These are phyloP conservation scores for Sinosuthora webbiana DNA, from an alignment of 2,113 vertebrate genomes.

Conservation along the genomic window DNA sequence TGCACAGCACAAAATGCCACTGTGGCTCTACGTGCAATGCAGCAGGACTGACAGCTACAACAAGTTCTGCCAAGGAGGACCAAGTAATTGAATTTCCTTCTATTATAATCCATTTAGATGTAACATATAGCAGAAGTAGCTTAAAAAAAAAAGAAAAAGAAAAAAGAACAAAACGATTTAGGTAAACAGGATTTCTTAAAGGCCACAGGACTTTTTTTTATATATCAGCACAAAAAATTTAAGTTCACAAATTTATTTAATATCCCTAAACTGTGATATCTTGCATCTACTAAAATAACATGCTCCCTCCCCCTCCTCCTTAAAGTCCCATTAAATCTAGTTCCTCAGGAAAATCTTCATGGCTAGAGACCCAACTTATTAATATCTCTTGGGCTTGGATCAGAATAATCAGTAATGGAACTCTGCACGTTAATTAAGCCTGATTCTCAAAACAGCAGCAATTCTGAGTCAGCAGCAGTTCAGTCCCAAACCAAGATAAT, in stretches of 20 bases:
- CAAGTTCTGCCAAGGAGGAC: slow-evolving; percentile 19
- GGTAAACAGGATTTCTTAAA: neutral
- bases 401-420: neutral
- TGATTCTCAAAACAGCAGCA: neutral
- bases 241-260: neutral
- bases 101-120: slow-evolving; percentile 53
- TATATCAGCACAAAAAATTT: neutral
- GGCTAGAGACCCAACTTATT: neutral
- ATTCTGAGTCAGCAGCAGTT: neutral
- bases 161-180: neutral
- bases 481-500: neutral
- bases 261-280: neutral
- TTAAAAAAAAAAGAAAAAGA: neutral
- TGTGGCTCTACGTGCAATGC: neutral
- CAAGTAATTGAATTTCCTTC: slow-evolving; percentile 56
- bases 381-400: neutral
- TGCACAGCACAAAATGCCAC: slow-evolving; percentile 1
- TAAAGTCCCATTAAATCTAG: neutral
- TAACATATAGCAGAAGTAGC: slow-evolving; percentile 32
- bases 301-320: neutral
- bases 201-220: neutral
- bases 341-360: neutral
- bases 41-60: slow-evolving; percentile 25
- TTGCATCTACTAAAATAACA: neutral
- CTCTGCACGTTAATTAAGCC: neutral